Evolutionary conservation across 37 sponge, comb jelly and placozoan genomes (phyloP), one percentile per base, ranked within the genome.

Genomic region (Halichondria panicea): DNA sequence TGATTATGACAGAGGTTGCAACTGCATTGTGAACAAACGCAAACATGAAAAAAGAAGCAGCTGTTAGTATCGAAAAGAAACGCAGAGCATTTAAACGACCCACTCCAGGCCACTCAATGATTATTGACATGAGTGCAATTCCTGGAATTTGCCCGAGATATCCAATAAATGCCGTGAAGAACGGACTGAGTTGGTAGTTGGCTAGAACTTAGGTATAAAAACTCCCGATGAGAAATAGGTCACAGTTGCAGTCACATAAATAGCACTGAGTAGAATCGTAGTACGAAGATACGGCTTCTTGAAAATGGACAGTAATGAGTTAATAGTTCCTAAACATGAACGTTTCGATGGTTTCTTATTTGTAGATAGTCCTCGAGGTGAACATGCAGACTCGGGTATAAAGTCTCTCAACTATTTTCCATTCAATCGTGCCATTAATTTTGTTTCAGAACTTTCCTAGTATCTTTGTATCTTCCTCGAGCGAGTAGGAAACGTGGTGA

Each of bases 51-150:
- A 78, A 44, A 36, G 54, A 79, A 4, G 55, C 40, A 11, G 61
- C 80, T 2, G 80, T 45, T 18, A 77, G 2, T 30, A 56, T 21
- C 40, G 74, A 41, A 21, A 53, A 79, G 6, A 78, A 25, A 53
- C 86, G 48, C 4, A 86, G 27, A 1, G 86, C 50, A 27, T 79
- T 78, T 0, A 78, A 65, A 5, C 86, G 27, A 21, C 86, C 86
- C 34, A 86, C 43, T 43, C 45, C 15, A 11, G 78, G 74, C 86
- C 86, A 86, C 57, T 86, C 86, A 9, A 72, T 71, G 57, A 86
- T 72, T 21, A 86, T 78, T 11, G 79, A 38, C 39, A 86, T 45
- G 15, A 86, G 61, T 0, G 62, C 27, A 21, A 86, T 65, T 18
- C 86, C 86, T 0, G 86, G 86, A 5, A 86, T 50, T 57, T 79